Base-by-base conservation (phyloP, 2,888 invertebrate species). In the Nematopogon swammerdamellus region DNA sequence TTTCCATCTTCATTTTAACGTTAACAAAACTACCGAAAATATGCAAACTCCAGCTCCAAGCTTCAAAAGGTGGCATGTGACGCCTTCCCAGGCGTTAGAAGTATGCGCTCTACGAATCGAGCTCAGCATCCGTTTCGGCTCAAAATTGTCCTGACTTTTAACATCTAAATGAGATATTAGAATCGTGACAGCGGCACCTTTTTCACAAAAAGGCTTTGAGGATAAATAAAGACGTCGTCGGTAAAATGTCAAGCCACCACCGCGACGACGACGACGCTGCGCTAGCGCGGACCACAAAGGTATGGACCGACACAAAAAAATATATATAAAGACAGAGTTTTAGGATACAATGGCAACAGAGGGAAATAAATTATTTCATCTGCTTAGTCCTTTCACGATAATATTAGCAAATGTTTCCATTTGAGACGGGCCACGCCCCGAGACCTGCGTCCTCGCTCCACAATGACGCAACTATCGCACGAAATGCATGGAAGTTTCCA, bases 321-420 rank as follows among this genome's bases (percentile, higher is more conserved):
- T 63, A 57, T 60, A 79, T 75, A 77, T 77, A 71, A 63, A 70
- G 61, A 59, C 67, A 63, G 63, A 76, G 73, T 72, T 76, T 72
- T 36, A 70, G 75, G 69, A 72, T 67, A 77, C 77, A 79, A 77
- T 70, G 72, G 72, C 69, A 74, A 75, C 77, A 72, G 68, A 60
- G 73, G 68, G 73, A 75, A 70, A 79, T 79, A 79, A 79, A 79
- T 79, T 76, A 77, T 77, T 75, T 75, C 74, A 76, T 75, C 74
- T 75, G 74, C 68, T 74, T 71, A 70, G 68, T 69, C 73, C 76
- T 75, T 77, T 76, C 74, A 74, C 67, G 70, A 75, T 76, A 77
- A 79, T 77, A 77, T 79, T 79, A 69, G 76, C 79, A 77, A 79
- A 79, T 79, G 79, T 79, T 79, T 77, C 76, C 70, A 79, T 77